Conservation (phyloP, 2,888 invertebrate species). For the Volucella inanis region DNA sequence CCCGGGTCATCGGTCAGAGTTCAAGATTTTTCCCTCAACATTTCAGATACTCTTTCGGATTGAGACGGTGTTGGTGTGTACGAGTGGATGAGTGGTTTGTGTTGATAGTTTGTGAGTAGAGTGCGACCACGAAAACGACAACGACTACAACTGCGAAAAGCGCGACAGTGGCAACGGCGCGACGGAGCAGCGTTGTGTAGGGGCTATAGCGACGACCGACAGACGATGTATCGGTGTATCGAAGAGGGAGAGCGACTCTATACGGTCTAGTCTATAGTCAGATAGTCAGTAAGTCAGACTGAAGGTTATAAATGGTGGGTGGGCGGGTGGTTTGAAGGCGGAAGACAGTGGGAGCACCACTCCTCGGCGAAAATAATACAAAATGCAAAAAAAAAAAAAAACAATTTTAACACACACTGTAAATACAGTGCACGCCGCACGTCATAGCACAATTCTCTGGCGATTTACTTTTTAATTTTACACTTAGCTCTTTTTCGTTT, state of each 20-base stretch:
- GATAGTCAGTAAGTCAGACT: slow-evolving; percentile 58
- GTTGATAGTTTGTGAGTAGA: slow-evolving; percentile 18
- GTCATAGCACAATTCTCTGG: slow-evolving; percentile 40
- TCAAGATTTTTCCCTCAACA: slow-evolving; percentile 78
- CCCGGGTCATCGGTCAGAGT: slow-evolving; percentile 82
- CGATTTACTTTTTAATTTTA: slow-evolving; percentile 69
- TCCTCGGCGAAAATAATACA: slow-evolving; percentile 20
- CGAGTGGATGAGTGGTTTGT: not conserved
- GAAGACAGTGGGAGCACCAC: slow-evolving; percentile 10
- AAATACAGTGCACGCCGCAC: slow-evolving; percentile 51
- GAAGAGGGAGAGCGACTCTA: slow-evolving; percentile 49
- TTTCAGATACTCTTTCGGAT: slow-evolving; percentile 43
- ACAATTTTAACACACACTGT: slow-evolving; percentile 22
- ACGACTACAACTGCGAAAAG: slow-evolving; percentile 22
- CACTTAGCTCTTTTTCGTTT: slow-evolving; percentile 44
- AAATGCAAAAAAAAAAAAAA: slow-evolving; percentile 4
- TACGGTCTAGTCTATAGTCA: slow-evolving; percentile 19
- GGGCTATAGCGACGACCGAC: slow-evolving; percentile 17
- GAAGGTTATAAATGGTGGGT: slow-evolving; percentile 12
- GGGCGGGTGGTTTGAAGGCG: slow-evolving; percentile 20
- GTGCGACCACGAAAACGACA: slow-evolving; percentile 32
- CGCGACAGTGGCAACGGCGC: not conserved
- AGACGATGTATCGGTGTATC: slow-evolving; percentile 38
- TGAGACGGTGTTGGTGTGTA: slow-evolving; percentile 27
- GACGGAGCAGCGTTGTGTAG: slow-evolving; percentile 17